Evolutionary conservation across 2,113 vertebrate species (phyloP), one percentile per base, ranked within the genome.

Genomic region (Syngnathus floridae): DNA sequence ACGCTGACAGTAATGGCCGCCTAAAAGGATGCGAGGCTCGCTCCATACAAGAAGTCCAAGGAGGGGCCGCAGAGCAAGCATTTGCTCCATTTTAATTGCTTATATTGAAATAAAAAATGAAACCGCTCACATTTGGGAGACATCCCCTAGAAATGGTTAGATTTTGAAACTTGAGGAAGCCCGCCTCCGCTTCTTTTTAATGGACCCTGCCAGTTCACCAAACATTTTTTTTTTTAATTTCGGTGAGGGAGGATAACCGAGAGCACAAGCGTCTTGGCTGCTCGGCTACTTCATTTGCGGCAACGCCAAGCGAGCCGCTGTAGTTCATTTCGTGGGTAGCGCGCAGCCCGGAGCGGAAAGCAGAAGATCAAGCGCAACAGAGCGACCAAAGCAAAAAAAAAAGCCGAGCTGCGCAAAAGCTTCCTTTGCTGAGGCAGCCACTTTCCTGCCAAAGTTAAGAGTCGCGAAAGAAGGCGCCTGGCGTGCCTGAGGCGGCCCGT

Each of bases 391-490:
- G 37, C 19, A 14, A 3, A 21, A 38, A 26, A 12, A 40, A 61
- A 61, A 26, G 40, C 21, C 6, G 38, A 61, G 59, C 19, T 26
- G 38, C 16, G 59, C 36, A 43, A 68, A 35, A 59, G 48, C 67
- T 17, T 21, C 64, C 51, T 48, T 75, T 52, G 48, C 51, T 59
- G 66, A 13, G 45, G 57, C 60, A 6, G 48, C 22, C 3, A 64
- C n/a, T 66, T 68, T 72, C 69, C 38, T 62, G 12, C 56, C 62
- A 63, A 67, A 77, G 35, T 31, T 36, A 69, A 57, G 40, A 64
- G 65, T 75, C 8, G 12, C 6, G 40, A 14, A 22, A 12, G 58
- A 26, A 40, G 31, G 66, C 38, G 58, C 46, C 1, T 69, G 31
- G 16, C 36, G 65, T 3, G 36, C 57, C 52, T 21, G 41, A 57